phyloP scores from a whole-genome alignment of 2,113 vertebrate genomes.

The Chauna torquata region DNA sequence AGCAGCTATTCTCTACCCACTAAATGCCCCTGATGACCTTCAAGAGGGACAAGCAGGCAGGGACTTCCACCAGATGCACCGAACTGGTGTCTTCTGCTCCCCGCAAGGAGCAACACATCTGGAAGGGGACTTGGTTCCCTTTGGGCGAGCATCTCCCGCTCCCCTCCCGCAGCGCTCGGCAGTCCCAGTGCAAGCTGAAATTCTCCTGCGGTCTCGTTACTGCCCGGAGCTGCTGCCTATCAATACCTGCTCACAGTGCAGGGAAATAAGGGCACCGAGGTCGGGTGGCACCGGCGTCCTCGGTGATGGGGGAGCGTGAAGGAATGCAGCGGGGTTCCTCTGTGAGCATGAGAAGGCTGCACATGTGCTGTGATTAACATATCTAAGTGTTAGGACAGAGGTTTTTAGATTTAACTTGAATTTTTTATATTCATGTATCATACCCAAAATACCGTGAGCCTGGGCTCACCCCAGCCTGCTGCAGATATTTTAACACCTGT shows the following conservation, averaged over 20 bases:
- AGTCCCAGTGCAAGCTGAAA: background rate
- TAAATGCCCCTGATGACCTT: background rate
- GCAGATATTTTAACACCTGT: background rate
- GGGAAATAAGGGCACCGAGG: background rate
- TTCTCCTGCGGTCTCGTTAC: background rate
- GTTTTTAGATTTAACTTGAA: background rate
- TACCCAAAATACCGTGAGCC: background rate
- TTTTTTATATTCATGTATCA: background rate
- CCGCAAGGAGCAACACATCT: background rate
- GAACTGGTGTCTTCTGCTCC: background rate
- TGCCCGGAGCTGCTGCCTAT: background rate
- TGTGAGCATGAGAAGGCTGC: background rate
- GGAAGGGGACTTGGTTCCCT: background rate
- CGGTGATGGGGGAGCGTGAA: background rate
- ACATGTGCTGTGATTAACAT: background rate
- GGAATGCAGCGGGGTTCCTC: background rate
- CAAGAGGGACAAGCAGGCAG: background rate
- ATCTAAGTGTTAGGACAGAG: background rate
- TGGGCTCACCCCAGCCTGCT: background rate
- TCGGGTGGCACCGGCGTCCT: background rate
- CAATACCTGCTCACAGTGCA: accelerated
- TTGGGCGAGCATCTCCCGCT: background rate
- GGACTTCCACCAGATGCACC: background rate
- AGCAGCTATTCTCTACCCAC: background rate
- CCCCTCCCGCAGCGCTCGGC: accelerated